Base-by-base conservation (phyloP, 2,888 invertebrate species). In the Rhamphomyia laevipes region DNA sequence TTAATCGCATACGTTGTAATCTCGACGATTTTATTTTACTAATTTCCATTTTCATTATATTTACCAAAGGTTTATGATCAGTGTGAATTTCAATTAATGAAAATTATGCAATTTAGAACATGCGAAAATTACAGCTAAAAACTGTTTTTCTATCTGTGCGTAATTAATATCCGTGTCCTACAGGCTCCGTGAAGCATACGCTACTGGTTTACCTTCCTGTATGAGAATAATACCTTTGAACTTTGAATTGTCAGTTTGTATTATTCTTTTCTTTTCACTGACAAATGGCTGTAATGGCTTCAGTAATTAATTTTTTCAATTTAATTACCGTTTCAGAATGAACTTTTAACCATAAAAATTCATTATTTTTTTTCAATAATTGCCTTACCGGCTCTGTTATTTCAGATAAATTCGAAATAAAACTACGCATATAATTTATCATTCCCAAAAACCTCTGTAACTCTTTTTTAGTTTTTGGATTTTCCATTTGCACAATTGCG, bases 71-170 rank as follows among this genome's bases (percentile, higher is more conserved):
- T n/a, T n/a, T n/a, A n/a, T n/a, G n/a, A n/a, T n/a, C n/a, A n/a
- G n/a, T n/a, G n/a, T n/a, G 6, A 37, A 13, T n/a, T n/a, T 12
- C 6, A n/a, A 15, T 9, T 37, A 37, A n/a, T 6, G 6, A 37
- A 37, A n/a, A 7, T 37, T 37, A 37, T 15, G 15, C 13, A 37
- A 37, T 30, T 30, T 30, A 9, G 30, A 9, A 13, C 56, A 58
- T 12, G 61, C 60, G 55, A 59, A 63, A 6, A 59, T 57, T 4
- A 63, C 57, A 41, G 64, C 64, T 48, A 67, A 53, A 11, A 64
- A 48, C 53, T 68, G 63, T 51, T 67, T 67, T 57, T 68, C 64
- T 13, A 68, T 65, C 57, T 69, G 66, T 4, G 64, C 57, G 51
- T 63, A 66, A 18, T 57, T 61, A 37, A 56, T 47, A 49, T 65